A percentile compares a stretch with the other conserved stretches of the same genome.
These are phyloP conservation scores for Channa maculata DNA, from an alignment of 2,113 vertebrate species.

Conservation along the genomic window DNA sequence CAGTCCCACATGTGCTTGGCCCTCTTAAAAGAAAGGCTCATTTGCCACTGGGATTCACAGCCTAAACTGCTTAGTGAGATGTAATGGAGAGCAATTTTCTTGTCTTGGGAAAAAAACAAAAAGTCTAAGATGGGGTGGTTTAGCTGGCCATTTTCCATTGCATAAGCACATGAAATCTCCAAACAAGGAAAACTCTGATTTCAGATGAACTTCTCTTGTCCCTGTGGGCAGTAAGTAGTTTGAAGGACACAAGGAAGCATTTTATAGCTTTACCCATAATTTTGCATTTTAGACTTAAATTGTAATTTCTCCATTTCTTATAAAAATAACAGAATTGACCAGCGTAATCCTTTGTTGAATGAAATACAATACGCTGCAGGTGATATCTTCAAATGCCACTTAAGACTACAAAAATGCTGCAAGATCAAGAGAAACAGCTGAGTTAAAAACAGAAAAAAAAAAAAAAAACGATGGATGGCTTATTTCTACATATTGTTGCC, in stretches of 20 bases:
- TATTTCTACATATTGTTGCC: constrained; percentile 45
- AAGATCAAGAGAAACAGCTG: constrained; percentile 35
- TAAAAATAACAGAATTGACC: constrained; percentile 58
- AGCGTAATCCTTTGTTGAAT: constrained; percentile 41
- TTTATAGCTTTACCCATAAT: constrained; percentile 64
- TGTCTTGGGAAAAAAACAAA: constrained; percentile 63
- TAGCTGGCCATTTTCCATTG: constrained; percentile 71
- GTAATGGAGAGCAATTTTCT: constrained; percentile 84
- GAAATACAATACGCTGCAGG: constrained; percentile 13
- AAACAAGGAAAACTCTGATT: constrained; percentile 69
- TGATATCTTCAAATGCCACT: constrained; percentile 42
- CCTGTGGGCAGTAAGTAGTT: constrained; percentile 36
- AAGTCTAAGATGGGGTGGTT: constrained; percentile 42
- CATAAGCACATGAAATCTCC: constrained; percentile 65
- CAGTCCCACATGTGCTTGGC: constrained; percentile 82
- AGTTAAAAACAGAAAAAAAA: background rate
- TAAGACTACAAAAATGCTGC: constrained; percentile 20
- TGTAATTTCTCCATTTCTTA: constrained; percentile 47
- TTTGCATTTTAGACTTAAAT: constrained; percentile 37
- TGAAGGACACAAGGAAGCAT: constrained; percentile 68
- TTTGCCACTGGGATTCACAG: constrained; percentile 77
- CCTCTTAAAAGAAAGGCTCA: constrained; percentile 74
- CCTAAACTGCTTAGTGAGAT: constrained; percentile 77
- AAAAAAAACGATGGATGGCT: constrained; percentile 16
- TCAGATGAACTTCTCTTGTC: constrained; percentile 64